Conservation (phyloP, 2,113 vertebrate species). For the Trematomus loennbergii region DNA sequence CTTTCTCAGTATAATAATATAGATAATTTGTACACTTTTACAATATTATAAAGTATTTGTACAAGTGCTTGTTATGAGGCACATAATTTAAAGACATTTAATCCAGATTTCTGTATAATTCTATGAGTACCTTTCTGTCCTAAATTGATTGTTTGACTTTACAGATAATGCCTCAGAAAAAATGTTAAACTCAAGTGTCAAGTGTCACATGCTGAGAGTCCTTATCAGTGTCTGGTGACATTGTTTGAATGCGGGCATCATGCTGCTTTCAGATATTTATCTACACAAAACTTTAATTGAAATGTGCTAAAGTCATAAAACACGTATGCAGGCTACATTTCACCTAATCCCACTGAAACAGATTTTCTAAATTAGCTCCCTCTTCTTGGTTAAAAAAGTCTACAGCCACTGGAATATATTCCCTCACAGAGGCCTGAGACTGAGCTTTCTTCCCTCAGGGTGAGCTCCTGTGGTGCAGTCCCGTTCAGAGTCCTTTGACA, state of each 20-base stretch:
- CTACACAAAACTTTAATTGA: background rate
- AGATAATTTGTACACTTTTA: no score
- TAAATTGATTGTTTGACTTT: background rate
- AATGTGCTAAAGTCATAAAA: background rate
- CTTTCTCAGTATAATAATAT: background rate
- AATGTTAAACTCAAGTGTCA: no score
- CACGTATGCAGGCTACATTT: background rate
- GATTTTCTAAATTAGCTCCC: background rate
- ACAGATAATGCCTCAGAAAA: background rate
- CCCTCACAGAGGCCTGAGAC: background rate
- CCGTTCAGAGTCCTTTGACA: conserved; percentile 77
- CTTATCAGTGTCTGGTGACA: background rate
- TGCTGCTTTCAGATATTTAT: background rate
- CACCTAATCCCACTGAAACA: background rate
- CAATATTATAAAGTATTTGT: no score
- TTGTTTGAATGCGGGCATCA: background rate
- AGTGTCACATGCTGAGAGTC: background rate
- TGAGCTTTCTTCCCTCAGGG: conserved; percentile 66
- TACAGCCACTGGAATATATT: background rate
- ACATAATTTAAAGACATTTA: no score
- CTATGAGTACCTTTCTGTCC: background rate
- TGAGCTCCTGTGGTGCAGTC: conserved; percentile 80
- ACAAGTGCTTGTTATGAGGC: no score
- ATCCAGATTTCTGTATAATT: background rate
- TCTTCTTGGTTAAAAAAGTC: no score